Evolutionary conservation across 2,113 vertebrate species (phyloP).

Genomic region (Catharus fuscescens): DNA sequence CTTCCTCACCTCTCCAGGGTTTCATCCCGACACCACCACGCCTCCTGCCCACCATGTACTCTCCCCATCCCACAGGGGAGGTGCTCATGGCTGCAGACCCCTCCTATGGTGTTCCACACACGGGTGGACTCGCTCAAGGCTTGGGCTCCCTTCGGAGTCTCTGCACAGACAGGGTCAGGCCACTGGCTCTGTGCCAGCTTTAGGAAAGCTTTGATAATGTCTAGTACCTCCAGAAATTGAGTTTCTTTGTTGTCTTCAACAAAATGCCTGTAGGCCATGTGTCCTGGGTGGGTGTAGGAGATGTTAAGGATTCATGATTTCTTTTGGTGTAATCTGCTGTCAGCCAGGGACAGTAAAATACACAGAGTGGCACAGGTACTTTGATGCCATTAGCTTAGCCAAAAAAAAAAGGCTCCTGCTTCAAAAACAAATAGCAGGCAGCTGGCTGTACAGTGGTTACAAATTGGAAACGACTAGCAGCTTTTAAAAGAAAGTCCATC

Average conservation of each 20-base stretch:
- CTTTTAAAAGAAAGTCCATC: background rate
- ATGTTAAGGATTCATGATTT: background rate
- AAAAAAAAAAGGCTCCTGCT: background rate
- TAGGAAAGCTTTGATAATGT: background rate
- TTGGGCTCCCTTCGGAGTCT: background rate
- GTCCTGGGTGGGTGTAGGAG: background rate
- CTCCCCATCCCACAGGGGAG: background rate
- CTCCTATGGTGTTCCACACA: fast-evolving
- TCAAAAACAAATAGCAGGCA: background rate
- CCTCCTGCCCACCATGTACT: background rate
- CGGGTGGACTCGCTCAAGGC: fast-evolving
- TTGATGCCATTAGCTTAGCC: background rate
- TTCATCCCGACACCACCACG: background rate
- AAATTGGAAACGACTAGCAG: background rate
- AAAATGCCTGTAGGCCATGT: background rate
- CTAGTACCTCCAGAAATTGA: background rate
- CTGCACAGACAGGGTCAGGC: background rate
- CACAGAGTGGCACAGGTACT: background rate
- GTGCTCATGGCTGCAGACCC: background rate
- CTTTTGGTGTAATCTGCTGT: background rate
- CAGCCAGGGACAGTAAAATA: background rate
- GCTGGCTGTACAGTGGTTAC: background rate
- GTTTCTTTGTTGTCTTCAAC: background rate
- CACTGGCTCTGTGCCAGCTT: background rate
- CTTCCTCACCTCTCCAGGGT: fast-evolving